Conservation (phyloP, 2,888 invertebrate genomes). For the Rhingia rostrata region DNA sequence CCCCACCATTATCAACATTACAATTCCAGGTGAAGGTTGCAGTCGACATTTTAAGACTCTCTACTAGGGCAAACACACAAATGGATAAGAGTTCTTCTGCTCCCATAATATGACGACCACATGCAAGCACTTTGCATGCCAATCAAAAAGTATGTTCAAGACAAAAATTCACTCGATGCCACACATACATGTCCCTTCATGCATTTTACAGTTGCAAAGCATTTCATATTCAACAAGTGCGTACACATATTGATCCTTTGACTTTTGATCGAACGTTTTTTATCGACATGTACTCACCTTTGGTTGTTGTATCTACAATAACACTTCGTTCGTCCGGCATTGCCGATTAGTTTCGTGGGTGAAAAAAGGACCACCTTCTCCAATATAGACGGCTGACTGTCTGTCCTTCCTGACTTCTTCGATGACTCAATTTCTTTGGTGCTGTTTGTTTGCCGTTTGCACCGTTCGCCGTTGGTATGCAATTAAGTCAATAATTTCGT, state of each 20-base stretch:
- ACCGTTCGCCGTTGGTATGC: not conserved
- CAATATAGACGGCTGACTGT: not conserved
- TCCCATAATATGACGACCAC: constrained; percentile 6
- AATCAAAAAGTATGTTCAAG: constrained; percentile 37
- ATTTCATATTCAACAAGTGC: constrained; percentile 71
- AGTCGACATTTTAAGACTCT: constrained; percentile 43
- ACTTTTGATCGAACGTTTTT: constrained; percentile 38
- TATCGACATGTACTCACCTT: constrained; percentile 70
- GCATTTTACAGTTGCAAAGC: constrained; percentile 1
- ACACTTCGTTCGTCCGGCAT: constrained; percentile 76
- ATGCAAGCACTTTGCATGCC: constrained; percentile 28
- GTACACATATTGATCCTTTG: constrained; percentile 57
- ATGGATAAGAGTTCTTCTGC: constrained; percentile 16
- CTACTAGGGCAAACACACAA: constrained; percentile 28
- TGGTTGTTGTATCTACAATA: constrained; percentile 75
- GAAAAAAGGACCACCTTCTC: not conserved
- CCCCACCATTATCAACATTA: not conserved
- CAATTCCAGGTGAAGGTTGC: constrained; percentile 57
- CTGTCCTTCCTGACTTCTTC: not conserved
- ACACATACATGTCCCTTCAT: constrained; percentile 4
- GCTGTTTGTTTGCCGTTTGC: too few relatives aligned
- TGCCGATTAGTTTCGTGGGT: constrained; percentile 27
- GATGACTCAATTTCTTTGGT: not conserved
- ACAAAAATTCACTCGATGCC: not conserved
- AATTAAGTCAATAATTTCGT: constrained; percentile 39